phyloP scores from a whole-genome alignment of 2,797 vertebrate species.

The Hydrolagus colliei region DNA sequence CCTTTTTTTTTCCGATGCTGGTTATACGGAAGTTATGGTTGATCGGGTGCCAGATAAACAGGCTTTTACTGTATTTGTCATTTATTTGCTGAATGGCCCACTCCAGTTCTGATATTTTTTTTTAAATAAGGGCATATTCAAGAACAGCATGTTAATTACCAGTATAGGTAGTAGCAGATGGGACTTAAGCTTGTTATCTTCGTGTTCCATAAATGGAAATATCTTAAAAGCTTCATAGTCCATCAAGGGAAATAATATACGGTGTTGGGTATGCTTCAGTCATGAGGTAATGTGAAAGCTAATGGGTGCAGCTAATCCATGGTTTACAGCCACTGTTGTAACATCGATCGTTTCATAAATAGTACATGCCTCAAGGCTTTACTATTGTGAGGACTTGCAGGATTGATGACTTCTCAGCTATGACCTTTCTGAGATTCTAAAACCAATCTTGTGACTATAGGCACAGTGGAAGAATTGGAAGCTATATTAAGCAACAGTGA shows the following conservation, averaged over 20 bases:
- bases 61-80: no score
- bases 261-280: background rate
- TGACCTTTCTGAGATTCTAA: background rate
- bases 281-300: slow-evolving; percentile 13
- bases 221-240: background rate
- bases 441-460: background rate
- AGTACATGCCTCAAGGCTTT: background rate
- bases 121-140: background rate
- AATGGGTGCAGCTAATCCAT: slow-evolving; percentile 25
- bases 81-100: no score
- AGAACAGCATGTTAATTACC: background rate
- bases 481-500: background rate
- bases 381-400: no score
- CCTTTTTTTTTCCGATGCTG: no score
- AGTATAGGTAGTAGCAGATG: background rate
- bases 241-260: background rate
- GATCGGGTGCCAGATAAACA: no score
- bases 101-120: background rate
- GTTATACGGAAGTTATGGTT: no score
- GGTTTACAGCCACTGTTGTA: slow-evolving; percentile 6
- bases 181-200: slow-evolving; percentile 15
- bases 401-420: background rate
- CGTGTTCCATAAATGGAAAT: background rate
- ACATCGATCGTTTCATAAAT: background rate
- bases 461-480: background rate